Evolutionary conservation across 2,888 invertebrate genomes (phyloP), one percentile per base, ranked within the genome.

Genomic region (Cataglyphis rosenhaueri): DNA sequence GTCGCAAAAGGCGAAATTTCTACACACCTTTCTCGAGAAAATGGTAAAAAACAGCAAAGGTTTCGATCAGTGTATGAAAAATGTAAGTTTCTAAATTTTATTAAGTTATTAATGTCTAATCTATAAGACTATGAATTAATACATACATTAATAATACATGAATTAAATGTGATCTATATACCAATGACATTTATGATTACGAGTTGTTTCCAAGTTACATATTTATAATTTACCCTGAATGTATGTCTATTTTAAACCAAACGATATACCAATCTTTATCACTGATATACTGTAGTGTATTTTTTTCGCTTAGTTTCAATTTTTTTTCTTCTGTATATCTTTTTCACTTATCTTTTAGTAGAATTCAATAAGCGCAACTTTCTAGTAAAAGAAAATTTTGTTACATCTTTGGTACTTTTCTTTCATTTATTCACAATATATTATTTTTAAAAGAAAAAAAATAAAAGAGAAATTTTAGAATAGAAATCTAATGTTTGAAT

Each of bases 31-130:
- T 9, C 88, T 95, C 1, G 93, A 95, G 9, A 92, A 75, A 82
- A 83, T 94, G 0, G 64, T 91, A 0, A 94, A 94, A 0, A 94
- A 94, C 55, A 85, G 94, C 0, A 94, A 95, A 3, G 94, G 95
- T 10, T 95, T 95, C 85, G 95, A 95, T 61, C 93, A 92, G 48
- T 94, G 95, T 52, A 89, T 96, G 85, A 94, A 95, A 86, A 95
- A 95, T 90, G 96, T 96, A 87, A 91, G 91, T 66, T 0, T 18
- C 57, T 3, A 52, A 44, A 38, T 38, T 38, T 38, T 10, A 52
- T 57, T 41, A 10, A 18, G 57, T 44, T 0, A 55, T 1, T n/a
- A 57, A n/a, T 25, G 32, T 70, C 66, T 25, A 12, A 41, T 5
- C 8, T 62, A 4, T 32, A 35, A 32, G 3, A 32, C 32, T n/a